A percentile compares a stretch with the other conserved stretches of the same genome.
phyloP scores from a whole-genome alignment of 2,888 invertebrate genomes.

The Caenorhabditis virilis region DNA sequence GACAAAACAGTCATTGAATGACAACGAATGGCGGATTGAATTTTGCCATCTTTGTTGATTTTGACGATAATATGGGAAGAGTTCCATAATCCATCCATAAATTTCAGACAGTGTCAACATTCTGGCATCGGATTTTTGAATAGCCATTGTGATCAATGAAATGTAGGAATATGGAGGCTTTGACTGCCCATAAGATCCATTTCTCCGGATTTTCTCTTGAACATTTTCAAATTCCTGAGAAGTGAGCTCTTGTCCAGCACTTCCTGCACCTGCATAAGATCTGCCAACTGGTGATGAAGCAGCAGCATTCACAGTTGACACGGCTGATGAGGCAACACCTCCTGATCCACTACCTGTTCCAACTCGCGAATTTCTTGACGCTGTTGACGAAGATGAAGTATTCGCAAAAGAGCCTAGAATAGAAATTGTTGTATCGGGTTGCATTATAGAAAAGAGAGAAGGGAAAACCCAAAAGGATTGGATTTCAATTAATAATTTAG shows the following conservation, averaged over 20 bases:
- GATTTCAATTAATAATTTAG: conserved; percentile 24
- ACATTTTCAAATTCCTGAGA: conserved; percentile 20
- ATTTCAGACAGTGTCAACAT: conserved; percentile 98
- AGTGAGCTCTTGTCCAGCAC: conserved; percentile 42
- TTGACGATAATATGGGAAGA: conserved; percentile 96
- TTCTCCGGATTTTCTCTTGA: conserved; percentile 52
- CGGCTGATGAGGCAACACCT: conserved; percentile 4
- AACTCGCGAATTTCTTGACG: too few relatives aligned
- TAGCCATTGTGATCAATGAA: conserved; percentile 98
- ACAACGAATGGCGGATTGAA: conserved; percentile 93
- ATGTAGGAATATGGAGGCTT: conserved; percentile 99
- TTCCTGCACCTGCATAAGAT: conserved; percentile 6
- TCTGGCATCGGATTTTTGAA: conserved; percentile 81
- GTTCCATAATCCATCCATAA: conserved; percentile 98
- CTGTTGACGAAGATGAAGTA: conserved; percentile 7
- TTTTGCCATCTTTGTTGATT: conserved; percentile 99
- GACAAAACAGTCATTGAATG: conserved; percentile 98
- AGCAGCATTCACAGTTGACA: conserved; percentile 1
- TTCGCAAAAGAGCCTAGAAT: conserved; percentile 26
- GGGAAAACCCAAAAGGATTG: too few relatives aligned
- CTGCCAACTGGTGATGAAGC: conserved; percentile 8
- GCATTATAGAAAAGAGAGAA: too few relatives aligned
- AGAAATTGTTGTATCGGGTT: too few relatives aligned
- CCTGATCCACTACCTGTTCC: too few relatives aligned
- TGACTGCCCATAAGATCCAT: conserved; percentile 79